Evolutionary conservation across 1,140 invertebrate genomes (phyloP), one percentile per base, ranked within the genome.

Genomic region (Argopecten irradians): DNA sequence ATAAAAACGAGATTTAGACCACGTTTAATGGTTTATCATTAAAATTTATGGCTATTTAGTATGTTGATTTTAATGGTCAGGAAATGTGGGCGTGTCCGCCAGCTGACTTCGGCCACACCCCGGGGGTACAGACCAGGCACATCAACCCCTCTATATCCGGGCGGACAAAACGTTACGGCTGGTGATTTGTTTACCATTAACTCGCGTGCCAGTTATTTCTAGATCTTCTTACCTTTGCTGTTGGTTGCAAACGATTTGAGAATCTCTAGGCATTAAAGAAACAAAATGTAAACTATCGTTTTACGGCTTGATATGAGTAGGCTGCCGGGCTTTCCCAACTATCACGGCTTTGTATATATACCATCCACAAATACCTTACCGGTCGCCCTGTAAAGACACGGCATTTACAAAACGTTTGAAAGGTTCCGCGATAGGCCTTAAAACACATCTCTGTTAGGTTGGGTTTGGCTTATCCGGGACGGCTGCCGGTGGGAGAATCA

Each of bases 251-350:
- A 71, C n/a, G 55, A 71, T 71, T 71, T 71, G 55, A 71, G 55
- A 71, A 71, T 71, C 55, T 71, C 55, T 71, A 71, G 55, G 55
- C 55, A 71, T 71, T 71, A 71, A 71, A 71, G 55, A 71, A 71
- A 71, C 55, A 71, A 71, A 71, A 71, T 71, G 55, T 71, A 71
- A 71, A 71, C 55, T 71, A 71, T 71, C 22, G 55, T 71, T 71
- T 71, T 71, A 71, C 55, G 55, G 55, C 55, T 71, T 71, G 55
- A 71, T 71, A 71, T 71, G 55, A 71, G 55, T 28, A 3, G 55
- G 55, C 55, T 71, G 55, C 28, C 22, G 28, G n/a, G 55, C 55
- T 71, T n/a, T 71, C 55, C 22, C 28, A n/a, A 71, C 55, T 71
- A 28, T 71, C 55, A n/a, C 7, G 55, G 55, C n/a, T 71, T 71